Evolutionary conservation across 2,888 invertebrate species (phyloP), one percentile per base, ranked within the genome.

Genomic region (Hypomecis punctinalis): DNA sequence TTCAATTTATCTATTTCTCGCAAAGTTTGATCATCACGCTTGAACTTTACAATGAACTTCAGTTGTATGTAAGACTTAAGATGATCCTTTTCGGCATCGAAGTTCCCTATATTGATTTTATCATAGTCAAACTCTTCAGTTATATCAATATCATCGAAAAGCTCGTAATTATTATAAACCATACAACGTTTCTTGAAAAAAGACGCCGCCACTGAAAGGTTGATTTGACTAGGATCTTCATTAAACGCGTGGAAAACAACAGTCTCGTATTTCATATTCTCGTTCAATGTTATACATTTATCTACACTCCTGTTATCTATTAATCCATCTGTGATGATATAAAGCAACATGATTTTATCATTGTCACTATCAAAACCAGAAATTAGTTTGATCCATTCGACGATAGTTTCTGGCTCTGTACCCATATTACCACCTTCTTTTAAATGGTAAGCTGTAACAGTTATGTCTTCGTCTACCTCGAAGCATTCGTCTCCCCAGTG

Each of bases 31-130:
- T 58, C 61, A 49, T 78, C 53, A 5, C 42, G 47, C 69, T 77
- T 73, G 0, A 35, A 40, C 58, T 59, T 70, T 35, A 67, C 76
- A 5, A 83, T 73, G 39, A 68, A 82, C 66, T 83, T 83, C 8
- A 81, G 68, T 61, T 71, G 79, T 8, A 83, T 80, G 54, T 83
- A 83, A 54, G 82, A 82, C 42, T 73, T 77, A 13, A 83, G 61
- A 13, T 60, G 49, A 5, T 82, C 73, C 70, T 70, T 82, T 67
- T 79, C 75, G 0, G 23, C 23, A 9, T 5, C 47, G 70, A 81
- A 83, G 52, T 80, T 83, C 5, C 74, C 61, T 4, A 71, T 6
- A 5, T 70, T 78, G 5, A 83, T 75, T 46, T 70, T 69, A 39
- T 72, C 72, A 54, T 83, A 83, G 5, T 33, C n/a, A n/a, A n/a